These are phyloP conservation scores for Erebia aethiops DNA, from an alignment of 2,888 invertebrate genomes.

Conservation along the genomic window DNA sequence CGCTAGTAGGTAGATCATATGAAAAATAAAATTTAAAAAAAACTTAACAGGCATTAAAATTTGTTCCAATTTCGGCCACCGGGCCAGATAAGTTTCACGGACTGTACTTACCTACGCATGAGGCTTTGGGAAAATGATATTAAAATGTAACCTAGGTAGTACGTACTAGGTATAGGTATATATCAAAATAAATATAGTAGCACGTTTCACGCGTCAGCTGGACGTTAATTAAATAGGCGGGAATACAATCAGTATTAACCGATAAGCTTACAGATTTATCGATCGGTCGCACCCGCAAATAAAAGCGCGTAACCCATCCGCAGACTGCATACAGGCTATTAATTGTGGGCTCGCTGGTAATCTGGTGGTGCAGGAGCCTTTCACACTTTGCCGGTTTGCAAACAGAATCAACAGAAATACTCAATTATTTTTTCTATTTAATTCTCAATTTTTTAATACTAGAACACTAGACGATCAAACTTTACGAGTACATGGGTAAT, in stretches of 20 bases:
- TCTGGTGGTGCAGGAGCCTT: slow-evolving; percentile 58
- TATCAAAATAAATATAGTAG: neutral
- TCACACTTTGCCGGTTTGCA: neutral
- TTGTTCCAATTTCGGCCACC: too few species aligned
- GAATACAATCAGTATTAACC: slow-evolving; percentile 37
- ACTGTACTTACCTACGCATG: neutral
- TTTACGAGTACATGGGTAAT: neutral
- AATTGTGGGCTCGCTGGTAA: slow-evolving; percentile 80
- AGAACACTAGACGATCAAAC: neutral
- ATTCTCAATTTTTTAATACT: too few species aligned
- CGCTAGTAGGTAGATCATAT: too few species aligned
- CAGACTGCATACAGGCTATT: slow-evolving; percentile 75
- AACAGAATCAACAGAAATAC: neutral
- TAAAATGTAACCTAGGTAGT: neutral
- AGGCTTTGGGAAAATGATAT: too few species aligned
- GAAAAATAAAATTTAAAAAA: too few species aligned
- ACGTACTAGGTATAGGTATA: neutral
- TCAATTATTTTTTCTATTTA: neutral
- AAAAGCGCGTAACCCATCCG: slow-evolving; percentile 73
- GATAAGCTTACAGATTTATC: slow-evolving; percentile 50
- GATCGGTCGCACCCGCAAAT: slow-evolving; percentile 60
- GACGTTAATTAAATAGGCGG: slow-evolving; percentile 28
- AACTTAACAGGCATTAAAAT: too few species aligned
- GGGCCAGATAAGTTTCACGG: neutral
- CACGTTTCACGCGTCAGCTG: slow-evolving; percentile 4